Percentiles rank a stretch among this genome's conserved stretches.
phyloP scores from a whole-genome alignment of 2,888 invertebrate genomes.

The Lymantria monacha region DNA sequence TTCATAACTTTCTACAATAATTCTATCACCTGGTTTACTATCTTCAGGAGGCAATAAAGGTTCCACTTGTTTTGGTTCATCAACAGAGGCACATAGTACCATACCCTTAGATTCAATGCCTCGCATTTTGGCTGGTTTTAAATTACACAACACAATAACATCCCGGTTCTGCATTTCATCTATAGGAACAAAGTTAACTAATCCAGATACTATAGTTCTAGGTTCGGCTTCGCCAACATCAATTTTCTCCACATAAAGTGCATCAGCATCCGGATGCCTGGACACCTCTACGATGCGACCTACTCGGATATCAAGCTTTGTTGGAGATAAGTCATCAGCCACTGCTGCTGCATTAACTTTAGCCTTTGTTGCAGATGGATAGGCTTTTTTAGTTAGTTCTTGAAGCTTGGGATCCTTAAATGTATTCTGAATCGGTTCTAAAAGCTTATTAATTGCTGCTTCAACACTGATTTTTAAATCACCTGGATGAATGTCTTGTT shows the following conservation, averaged over 20 bases:
- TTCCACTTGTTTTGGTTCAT: slow-evolving; percentile 92
- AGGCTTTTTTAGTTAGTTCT: slow-evolving; percentile 90
- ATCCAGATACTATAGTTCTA: slow-evolving; percentile 91
- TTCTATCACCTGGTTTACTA: slow-evolving; percentile 90
- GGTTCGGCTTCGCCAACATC: slow-evolving; percentile 91
- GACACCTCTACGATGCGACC: slow-evolving; percentile 92
- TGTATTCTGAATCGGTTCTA: slow-evolving; percentile 93
- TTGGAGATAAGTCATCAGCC: slow-evolving; percentile 85
- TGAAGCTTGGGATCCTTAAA: slow-evolving; percentile 92
- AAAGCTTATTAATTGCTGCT: slow-evolving; percentile 90
- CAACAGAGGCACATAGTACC: slow-evolving; percentile 94
- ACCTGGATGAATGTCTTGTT: slow-evolving; percentile 93
- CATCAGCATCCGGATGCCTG: slow-evolving; percentile 95
- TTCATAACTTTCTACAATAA: slow-evolving; percentile 92
- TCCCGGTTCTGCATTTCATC: slow-evolving; percentile 94
- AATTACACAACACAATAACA: slow-evolving; percentile 96
- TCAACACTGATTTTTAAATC: slow-evolving; percentile 95
- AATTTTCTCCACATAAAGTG: slow-evolving; percentile 95
- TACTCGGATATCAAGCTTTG: slow-evolving; percentile 92
- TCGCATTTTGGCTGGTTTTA: slow-evolving; percentile 98
- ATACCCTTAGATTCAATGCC: slow-evolving; percentile 96
- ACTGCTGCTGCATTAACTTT: slow-evolving; percentile 62
- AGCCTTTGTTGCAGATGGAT: slow-evolving; percentile 88
- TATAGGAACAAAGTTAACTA: slow-evolving; percentile 94
- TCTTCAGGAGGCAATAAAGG: slow-evolving; percentile 90